These are phyloP conservation scores for Epinephelus fuscoguttatus DNA, from an alignment of 2,113 vertebrate genomes.

Conservation along the genomic window DNA sequence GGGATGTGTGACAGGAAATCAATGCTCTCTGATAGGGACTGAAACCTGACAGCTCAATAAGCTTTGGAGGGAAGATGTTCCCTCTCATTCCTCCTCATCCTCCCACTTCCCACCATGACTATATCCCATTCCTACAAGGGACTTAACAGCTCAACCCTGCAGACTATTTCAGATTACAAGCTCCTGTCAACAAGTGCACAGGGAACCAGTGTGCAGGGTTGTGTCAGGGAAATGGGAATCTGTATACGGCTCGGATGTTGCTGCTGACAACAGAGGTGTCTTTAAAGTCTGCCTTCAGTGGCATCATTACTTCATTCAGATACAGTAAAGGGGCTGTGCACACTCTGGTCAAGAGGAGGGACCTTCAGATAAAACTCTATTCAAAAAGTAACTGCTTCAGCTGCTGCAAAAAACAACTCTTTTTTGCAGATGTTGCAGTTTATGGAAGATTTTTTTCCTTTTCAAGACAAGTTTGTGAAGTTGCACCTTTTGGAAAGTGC, in stretches of 20 bases:
- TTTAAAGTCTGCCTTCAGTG: slow-evolving; percentile 37
- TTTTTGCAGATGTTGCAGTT: background rate
- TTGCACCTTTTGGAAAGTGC: too few species aligned
- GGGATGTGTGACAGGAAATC: slow-evolving; percentile 74
- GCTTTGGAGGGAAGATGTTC: slow-evolving; percentile 56
- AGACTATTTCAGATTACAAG: slow-evolving; percentile 73
- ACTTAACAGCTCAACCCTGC: slow-evolving; percentile 67
- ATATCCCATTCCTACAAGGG: slow-evolving; percentile 61
- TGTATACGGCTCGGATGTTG: slow-evolving; percentile 8
- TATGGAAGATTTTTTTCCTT: background rate
- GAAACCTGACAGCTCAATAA: slow-evolving; percentile 81
- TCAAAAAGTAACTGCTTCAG: background rate
- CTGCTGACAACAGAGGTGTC: slow-evolving; percentile 22
- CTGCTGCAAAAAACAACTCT: background rate
- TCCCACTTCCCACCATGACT: slow-evolving; percentile 26
- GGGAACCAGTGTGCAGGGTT: slow-evolving; percentile 35
- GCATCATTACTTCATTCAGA: slow-evolving; percentile 40
- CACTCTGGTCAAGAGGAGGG: slow-evolving; percentile 20
- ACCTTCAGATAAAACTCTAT: slow-evolving; percentile 1
- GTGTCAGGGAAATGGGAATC: slow-evolving; percentile 24
- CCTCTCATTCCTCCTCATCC: slow-evolving; percentile 25
- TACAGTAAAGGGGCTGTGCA: slow-evolving; percentile 16
- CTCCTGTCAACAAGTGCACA: slow-evolving; percentile 66
- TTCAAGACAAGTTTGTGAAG: background rate
- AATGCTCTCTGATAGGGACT: slow-evolving; percentile 62